Conservation (phyloP, 1,140 invertebrate species). For the Pteromalus puparum region DNA sequence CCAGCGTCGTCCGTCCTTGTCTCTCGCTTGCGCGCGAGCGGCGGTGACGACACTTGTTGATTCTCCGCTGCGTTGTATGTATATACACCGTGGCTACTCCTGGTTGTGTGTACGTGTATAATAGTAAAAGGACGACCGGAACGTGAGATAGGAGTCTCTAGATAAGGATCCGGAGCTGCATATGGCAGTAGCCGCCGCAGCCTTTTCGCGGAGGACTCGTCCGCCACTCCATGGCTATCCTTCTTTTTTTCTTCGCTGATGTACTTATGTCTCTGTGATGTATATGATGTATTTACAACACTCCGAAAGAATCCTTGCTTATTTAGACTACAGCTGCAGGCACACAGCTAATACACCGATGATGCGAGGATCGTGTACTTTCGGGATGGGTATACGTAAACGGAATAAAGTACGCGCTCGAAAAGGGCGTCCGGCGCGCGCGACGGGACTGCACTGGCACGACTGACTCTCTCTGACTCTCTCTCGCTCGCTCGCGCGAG, state of each 20-base stretch:
- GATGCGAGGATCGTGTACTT: neutral
- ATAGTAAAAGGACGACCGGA: neutral
- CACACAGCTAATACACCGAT: neutral
- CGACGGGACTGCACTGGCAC: neutral
- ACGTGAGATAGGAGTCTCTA: neutral
- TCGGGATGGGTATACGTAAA: neutral
- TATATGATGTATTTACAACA: no score
- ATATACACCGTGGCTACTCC: neutral
- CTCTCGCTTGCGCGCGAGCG: neutral
- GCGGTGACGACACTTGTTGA: constrained; percentile 63
- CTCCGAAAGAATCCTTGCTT: no score
- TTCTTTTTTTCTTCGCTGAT: neutral
- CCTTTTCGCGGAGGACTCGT: neutral
- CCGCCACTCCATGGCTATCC: neutral
- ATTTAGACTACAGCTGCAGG: no score
- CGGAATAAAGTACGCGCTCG: neutral
- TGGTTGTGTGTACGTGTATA: neutral
- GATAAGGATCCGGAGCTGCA: neutral
- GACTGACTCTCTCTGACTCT: constrained; percentile 32
- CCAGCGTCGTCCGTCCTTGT: constrained; percentile 20
- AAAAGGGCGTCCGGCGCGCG: neutral
- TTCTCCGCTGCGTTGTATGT: constrained; percentile 51
- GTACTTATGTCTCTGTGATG: no score
- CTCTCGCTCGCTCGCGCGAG: constrained; percentile 2
- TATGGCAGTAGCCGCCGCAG: neutral